A percentile compares a stretch with the other conserved stretches of the same genome.
Evolutionary conservation across 2,797 vertebrate genomes (phyloP).

Genomic region (Lithobates sylvaticus): DNA sequence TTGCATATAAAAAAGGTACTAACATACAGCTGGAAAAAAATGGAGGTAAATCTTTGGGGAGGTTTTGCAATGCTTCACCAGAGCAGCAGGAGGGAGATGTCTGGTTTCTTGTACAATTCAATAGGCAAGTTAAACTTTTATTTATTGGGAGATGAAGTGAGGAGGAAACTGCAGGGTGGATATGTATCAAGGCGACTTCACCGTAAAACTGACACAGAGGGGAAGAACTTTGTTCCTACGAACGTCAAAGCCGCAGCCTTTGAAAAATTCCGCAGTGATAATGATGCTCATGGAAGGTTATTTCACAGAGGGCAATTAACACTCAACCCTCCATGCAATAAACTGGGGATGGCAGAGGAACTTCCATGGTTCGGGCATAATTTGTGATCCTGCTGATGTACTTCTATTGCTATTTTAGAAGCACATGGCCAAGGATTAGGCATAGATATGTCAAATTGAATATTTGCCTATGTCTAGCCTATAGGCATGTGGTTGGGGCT

Average conservation of each 20-base stretch:
- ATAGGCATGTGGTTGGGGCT: background rate
- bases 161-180: slow-evolving; percentile 64
- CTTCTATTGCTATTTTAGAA: background rate
- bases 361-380: background rate
- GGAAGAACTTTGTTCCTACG: slow-evolving; percentile 35
- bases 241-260: slow-evolving; percentile 35
- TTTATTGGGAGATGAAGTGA: slow-evolving; percentile 81
- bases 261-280: slow-evolving; percentile 43
- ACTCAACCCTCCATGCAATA: slow-evolving; percentile 28
- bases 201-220: slow-evolving; percentile 47
- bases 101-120: slow-evolving; percentile 84
- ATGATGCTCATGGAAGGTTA: slow-evolving; percentile 38
- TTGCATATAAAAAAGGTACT: slow-evolving; percentile 87
- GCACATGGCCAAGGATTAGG: background rate
- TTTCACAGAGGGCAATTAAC: slow-evolving; percentile 43
- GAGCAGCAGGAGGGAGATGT: slow-evolving; percentile 76
- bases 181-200: slow-evolving; percentile 36
- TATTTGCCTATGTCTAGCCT: background rate
- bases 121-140: slow-evolving; percentile 75
- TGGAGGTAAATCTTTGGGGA: slow-evolving; percentile 79
- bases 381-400: slow-evolving; percentile 1
- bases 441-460: background rate
- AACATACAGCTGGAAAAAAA: slow-evolving; percentile 82
- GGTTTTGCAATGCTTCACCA: slow-evolving; percentile 76
- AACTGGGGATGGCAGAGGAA: slow-evolving; percentile 25